Base-by-base conservation (phyloP, 2,113 vertebrate genomes). In the Dasyornis broadbenti region DNA sequence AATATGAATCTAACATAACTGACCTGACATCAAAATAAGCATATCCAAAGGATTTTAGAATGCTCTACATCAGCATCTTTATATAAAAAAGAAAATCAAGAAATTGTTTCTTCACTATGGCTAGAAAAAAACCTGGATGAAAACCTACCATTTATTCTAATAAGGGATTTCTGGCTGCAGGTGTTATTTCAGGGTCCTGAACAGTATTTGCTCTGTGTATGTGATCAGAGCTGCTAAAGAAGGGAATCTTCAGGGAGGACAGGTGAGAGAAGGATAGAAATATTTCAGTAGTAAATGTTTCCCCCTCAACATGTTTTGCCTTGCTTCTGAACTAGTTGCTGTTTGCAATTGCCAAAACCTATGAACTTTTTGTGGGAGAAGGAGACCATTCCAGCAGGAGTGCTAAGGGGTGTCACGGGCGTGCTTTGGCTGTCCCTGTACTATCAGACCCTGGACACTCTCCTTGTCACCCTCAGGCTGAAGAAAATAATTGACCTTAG, bases 141-240 rank as follows among this genome's bases (percentile, higher is more conserved):
- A 94, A 95, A 64, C 82, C 77, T 61, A 40, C 71, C 44, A 92
- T 71, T 95, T 88, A 95, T 96, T 92, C n/a, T 92, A 92, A 96
- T 71, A 75, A 92, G 83, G 31, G 50, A 73, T 92, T 92, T 90
- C 91, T 92, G 80, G 60, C 80, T 93, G 80, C 65, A 96, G 91
- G 56, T 94, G 82, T 95, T 92, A 90, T 89, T 93, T 92, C 92
- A 93, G 89, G 72, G 89, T 86, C 76, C 89, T 90, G 83, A 93
- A 39, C 68, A 93, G 42, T 70, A 85, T 86, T 88, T 91, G 50
- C 68, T 91, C 82, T 60, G 56, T 64, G 63, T 73, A 49, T 86
- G 86, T 83, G 90, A 96, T 82, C 93, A 68, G 92, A 63, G 23
- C 76, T 88, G 53, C 72, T 88, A 86, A 88, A 89, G 72, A 90